Evolutionary conservation across 2,797 vertebrate genomes (phyloP).

Genomic region (Pteronotus mesoamericanus): DNA sequence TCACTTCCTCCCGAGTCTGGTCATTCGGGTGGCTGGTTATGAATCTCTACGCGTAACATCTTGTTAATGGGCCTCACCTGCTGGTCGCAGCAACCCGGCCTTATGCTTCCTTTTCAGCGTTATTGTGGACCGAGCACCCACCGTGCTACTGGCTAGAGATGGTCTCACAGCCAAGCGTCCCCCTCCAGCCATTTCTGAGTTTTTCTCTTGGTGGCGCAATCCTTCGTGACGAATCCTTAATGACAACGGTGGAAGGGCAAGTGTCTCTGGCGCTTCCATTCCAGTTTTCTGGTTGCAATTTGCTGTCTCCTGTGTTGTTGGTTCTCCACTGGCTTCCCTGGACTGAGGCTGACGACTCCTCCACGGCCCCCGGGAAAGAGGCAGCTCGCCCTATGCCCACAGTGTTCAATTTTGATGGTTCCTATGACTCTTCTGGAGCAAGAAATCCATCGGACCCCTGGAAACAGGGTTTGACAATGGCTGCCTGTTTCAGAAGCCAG

Average conservation of each 20-base stretch:
- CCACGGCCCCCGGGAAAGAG: background rate
- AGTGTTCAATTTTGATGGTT: fast-evolving
- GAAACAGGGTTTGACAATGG: background rate
- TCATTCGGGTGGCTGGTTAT: background rate
- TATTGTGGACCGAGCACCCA: background rate
- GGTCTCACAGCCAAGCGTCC: background rate
- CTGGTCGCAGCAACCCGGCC: background rate
- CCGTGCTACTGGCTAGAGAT: background rate
- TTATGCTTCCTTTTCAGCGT: background rate
- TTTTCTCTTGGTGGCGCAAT: background rate
- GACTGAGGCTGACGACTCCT: background rate
- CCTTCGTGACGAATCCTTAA: too few relatives aligned
- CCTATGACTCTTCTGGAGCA: background rate
- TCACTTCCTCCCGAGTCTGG: background rate
- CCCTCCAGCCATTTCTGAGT: background rate
- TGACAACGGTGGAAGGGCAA: background rate
- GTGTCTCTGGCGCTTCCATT: background rate
- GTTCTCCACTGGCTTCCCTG: background rate
- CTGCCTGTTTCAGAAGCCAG: background rate
- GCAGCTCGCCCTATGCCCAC: background rate
- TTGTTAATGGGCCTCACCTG: background rate
- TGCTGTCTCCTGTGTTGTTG: background rate
- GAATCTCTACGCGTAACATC: background rate
- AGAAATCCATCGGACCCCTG: background rate
- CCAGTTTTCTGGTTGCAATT: background rate